A percentile compares a stretch with the other conserved stretches of the same genome.
Evolutionary conservation across 2,113 vertebrate species (phyloP).

Genomic region (Myrmecobius fasciatus): DNA sequence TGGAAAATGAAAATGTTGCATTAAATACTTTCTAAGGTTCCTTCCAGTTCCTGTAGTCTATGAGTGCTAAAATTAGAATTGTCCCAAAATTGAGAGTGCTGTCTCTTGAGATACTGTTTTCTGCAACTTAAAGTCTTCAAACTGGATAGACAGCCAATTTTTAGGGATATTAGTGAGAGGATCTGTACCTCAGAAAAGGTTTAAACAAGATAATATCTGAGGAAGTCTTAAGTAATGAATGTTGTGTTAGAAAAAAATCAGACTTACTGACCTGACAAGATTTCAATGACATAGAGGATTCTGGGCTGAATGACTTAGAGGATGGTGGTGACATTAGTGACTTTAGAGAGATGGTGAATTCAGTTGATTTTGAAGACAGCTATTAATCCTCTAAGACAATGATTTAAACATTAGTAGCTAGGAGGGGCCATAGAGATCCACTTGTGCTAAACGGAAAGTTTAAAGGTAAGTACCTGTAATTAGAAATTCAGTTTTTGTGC

Average conservation of each 20-base stretch:
- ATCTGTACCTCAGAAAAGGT: background rate
- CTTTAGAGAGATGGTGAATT: background rate
- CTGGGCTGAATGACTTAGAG: background rate
- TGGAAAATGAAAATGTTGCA: background rate
- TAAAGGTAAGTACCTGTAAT: too few species aligned
- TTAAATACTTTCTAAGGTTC: background rate
- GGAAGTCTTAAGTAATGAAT: background rate
- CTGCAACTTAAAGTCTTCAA: background rate
- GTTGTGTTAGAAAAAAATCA: background rate
- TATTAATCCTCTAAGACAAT: background rate
- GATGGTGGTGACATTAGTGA: background rate
- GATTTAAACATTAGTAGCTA: background rate
- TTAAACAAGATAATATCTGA: background rate
- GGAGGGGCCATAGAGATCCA: constrained; percentile 11
- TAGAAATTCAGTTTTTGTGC: background rate
- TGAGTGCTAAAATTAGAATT: background rate
- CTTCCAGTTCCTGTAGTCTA: background rate
- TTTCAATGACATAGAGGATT: background rate
- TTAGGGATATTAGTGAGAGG: background rate
- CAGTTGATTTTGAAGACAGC: background rate
- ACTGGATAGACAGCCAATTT: background rate
- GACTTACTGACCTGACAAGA: background rate
- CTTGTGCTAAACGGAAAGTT: background rate
- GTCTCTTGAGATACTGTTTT: background rate
- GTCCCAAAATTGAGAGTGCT: background rate